Conservation (phyloP, 1,140 invertebrate genomes). For the Trinorchestia longiramus region DNA sequence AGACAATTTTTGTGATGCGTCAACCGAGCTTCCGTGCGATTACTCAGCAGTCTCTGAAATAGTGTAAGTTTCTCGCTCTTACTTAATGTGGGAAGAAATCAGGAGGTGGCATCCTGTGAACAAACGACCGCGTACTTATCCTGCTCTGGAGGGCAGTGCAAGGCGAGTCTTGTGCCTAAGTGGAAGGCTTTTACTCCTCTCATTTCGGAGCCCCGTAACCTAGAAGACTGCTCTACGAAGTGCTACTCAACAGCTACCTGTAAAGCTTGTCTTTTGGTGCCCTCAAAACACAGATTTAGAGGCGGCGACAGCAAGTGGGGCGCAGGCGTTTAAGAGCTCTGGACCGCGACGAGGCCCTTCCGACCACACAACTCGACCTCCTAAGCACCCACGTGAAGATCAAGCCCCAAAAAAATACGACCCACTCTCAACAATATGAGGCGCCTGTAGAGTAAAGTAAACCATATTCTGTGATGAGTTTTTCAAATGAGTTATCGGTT, state of each 20-base stretch:
- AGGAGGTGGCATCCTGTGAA: neutral
- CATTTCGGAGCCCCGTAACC: constrained; percentile 15
- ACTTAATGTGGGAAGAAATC: neutral
- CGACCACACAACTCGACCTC: neutral
- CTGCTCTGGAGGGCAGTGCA: neutral
- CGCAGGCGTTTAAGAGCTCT: neutral
- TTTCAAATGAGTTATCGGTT: neutral
- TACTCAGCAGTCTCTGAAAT: neutral
- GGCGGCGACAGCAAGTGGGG: neutral
- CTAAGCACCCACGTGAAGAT: neutral
- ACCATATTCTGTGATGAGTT: neutral
- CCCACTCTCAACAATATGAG: neutral
- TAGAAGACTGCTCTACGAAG: constrained; percentile 18
- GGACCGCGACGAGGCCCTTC: neutral
- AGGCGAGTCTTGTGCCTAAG: neutral
- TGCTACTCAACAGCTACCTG: constrained; percentile 11
- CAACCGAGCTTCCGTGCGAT: neutral
- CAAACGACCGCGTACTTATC: neutral
- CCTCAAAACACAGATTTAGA: neutral
- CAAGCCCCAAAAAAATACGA: neutral
- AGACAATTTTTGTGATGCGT: neutral
- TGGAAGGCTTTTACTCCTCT: constrained; percentile 19
- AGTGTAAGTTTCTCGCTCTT: neutral
- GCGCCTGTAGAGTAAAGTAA: neutral
- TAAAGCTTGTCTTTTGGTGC: constrained; percentile 45